phyloP scores from a whole-genome alignment of 2,888 invertebrate species.

The Andrena chrysosceles region DNA sequence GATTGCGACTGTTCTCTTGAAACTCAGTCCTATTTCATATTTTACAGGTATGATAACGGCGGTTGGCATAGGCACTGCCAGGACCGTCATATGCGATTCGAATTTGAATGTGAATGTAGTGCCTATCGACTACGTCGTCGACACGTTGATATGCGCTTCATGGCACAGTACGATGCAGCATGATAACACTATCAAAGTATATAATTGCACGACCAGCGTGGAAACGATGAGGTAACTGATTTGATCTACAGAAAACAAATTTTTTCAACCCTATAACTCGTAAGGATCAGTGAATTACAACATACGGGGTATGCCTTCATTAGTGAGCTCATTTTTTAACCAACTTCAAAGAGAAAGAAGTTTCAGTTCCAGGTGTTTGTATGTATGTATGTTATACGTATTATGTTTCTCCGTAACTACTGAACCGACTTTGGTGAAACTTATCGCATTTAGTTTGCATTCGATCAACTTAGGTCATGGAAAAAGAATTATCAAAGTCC shows the following conservation, averaged over 20 bases:
- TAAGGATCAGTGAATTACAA: too few species aligned
- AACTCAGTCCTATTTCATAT: neutral
- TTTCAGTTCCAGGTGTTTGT: too few species aligned
- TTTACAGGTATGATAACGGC: constrained; percentile 90
- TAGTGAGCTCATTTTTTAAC: too few species aligned
- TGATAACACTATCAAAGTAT: constrained; percentile 88
- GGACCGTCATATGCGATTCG: constrained; percentile 91
- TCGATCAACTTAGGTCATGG: too few species aligned
- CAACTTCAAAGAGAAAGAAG: too few species aligned
- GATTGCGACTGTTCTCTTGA: neutral
- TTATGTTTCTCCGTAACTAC: too few species aligned
- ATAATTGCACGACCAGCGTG: constrained; percentile 95
- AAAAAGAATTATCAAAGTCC: too few species aligned
- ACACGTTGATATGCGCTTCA: constrained; percentile 93
- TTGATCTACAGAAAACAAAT: neutral
- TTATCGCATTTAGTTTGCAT: too few species aligned
- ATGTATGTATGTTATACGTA: too few species aligned
- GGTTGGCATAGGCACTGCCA: constrained; percentile 93
- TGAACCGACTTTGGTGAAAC: too few species aligned
- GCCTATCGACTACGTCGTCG: constrained; percentile 96
- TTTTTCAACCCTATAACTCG: neutral
- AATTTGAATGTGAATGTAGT: constrained; percentile 93
- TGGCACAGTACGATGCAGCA: constrained; percentile 89
- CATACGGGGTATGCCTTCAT: too few species aligned
- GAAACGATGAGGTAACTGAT: constrained; percentile 76